Percentiles rank a stretch among this genome's conserved stretches.
Conservation (phyloP, 2,113 vertebrate species). For the Burhinus oedicnemus region DNA sequence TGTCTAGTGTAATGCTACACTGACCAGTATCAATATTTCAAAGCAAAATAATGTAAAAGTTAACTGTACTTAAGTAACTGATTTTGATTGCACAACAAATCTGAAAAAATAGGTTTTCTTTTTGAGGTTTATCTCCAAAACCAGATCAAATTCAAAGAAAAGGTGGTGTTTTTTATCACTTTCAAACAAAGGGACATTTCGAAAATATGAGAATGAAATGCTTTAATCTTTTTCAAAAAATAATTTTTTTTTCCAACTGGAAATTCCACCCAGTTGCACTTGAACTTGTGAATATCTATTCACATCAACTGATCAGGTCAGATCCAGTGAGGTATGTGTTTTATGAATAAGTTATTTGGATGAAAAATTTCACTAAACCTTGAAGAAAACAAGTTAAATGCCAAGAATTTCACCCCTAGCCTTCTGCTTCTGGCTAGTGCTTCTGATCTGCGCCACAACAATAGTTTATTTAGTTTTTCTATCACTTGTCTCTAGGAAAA, state of each 20-base stretch:
- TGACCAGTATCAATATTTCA: background rate
- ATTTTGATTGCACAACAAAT: background rate
- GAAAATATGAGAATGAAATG: background rate
- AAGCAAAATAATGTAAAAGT: background rate
- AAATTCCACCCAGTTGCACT: background rate
- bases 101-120: background rate
- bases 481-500: background rate
- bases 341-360: background rate
- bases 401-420: background rate
- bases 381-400: background rate
- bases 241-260: background rate
- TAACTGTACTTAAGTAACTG: background rate
- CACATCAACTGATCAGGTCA: background rate
- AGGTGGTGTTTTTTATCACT: rapidly evolving
- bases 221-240: background rate
- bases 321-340: background rate
- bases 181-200: background rate
- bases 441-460: background rate
- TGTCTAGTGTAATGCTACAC: background rate
- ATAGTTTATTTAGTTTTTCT: background rate
- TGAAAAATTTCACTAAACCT: background rate
- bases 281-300: background rate
- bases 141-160: background rate
- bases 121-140: background rate
- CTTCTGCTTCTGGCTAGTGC: background rate